Evolutionary conservation across 2,888 invertebrate genomes (phyloP).

Genomic region (Lepas anatifera): DNA sequence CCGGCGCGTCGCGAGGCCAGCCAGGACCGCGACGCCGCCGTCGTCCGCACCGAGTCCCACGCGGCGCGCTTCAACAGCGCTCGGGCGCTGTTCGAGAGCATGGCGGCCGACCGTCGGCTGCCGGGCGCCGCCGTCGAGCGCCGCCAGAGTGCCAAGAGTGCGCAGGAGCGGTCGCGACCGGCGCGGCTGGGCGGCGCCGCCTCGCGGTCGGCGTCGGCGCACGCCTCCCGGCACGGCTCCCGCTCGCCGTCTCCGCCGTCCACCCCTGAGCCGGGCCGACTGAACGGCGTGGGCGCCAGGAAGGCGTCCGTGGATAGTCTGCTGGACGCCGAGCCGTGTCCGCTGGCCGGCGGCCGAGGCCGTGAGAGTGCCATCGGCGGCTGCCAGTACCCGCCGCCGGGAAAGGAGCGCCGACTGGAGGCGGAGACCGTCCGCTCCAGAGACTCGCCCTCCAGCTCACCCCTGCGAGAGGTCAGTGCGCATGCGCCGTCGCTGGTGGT

Average conservation of each 20-base stretch:
- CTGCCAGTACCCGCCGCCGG: too few relatives aligned
- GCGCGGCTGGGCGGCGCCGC: not conserved
- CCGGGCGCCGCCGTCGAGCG: slow-evolving; percentile 9
- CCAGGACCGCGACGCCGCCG: slow-evolving; percentile 42
- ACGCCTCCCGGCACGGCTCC: not conserved
- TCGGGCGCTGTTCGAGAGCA: slow-evolving; percentile 65
- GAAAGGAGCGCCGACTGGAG: too few relatives aligned
- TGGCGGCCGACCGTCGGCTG: slow-evolving; percentile 47
- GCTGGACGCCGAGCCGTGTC: slow-evolving; percentile 18
- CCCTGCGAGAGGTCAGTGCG: too few relatives aligned
- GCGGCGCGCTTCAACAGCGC: slow-evolving; percentile 84
- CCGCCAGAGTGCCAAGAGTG: slow-evolving; percentile 17
- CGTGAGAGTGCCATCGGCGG: not conserved
- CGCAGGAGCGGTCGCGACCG: not conserved
- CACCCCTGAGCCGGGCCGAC: not conserved
- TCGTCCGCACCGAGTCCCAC: slow-evolving; percentile 76
- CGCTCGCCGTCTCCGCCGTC: not conserved
- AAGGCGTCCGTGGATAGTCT: slow-evolving; percentile 6
- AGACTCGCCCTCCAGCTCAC: too few relatives aligned
- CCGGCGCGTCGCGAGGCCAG: not conserved
- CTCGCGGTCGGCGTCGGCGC: slow-evolving; percentile 1
- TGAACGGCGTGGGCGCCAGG: not conserved
- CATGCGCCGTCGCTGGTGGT: too few relatives aligned
- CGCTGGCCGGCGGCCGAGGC: slow-evolving; percentile 20
- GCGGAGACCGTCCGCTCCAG: too few relatives aligned